Percentiles rank a stretch among this genome's conserved stretches.
Conservation (phyloP, 2,113 vertebrate species). For the Solenodon paradoxus region DNA sequence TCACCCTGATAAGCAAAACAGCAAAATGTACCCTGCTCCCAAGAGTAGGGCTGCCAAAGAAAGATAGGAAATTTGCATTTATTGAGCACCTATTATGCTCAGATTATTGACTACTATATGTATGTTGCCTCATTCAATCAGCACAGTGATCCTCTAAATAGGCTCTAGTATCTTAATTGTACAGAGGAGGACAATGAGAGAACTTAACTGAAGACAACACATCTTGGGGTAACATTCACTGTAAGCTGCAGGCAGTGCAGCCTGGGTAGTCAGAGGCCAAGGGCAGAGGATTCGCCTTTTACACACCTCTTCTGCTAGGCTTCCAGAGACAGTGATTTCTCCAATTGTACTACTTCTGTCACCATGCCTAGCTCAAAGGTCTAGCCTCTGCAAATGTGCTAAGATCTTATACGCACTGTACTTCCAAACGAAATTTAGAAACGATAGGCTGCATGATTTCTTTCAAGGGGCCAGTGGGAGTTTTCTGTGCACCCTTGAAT, state of each 20-base stretch:
- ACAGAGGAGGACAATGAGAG: background rate
- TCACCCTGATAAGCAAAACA: background rate
- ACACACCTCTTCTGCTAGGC: background rate
- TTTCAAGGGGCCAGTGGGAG: background rate
- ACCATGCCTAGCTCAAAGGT: background rate
- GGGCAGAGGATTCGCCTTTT: background rate
- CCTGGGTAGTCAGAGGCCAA: background rate
- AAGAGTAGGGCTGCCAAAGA: background rate
- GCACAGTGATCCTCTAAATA: background rate
- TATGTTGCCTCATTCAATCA: background rate
- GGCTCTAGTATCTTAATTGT: background rate
- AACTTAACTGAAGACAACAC: background rate
- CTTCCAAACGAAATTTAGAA: background rate
- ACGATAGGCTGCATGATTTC: background rate
- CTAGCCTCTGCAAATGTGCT: background rate
- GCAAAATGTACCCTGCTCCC: background rate
- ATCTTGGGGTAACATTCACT: background rate
- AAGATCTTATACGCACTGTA: background rate
- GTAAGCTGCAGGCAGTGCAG: accelerated
- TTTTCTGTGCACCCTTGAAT: background rate
- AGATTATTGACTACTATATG: background rate
- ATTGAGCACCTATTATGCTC: background rate
- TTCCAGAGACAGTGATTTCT: background rate
- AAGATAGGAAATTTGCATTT: background rate
- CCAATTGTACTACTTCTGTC: background rate